A percentile compares a stretch with the other conserved stretches of the same genome.
These are phyloP conservation scores for Zaprionus gabonicus DNA, from an alignment of 1,140 invertebrate species.

Conservation along the genomic window DNA sequence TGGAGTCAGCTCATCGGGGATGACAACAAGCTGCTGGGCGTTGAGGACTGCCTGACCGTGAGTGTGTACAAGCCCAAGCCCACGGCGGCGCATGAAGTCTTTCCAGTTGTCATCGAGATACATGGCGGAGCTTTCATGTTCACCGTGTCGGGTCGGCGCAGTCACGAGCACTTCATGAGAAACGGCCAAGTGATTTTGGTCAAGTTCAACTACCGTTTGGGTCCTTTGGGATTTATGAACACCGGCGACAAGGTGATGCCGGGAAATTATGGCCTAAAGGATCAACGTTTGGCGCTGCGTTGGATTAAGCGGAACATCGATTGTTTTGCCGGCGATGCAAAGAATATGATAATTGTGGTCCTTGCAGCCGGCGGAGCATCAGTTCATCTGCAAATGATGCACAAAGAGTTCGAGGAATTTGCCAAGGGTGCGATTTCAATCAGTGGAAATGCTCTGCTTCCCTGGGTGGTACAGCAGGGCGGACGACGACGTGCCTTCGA, in stretches of 20 bases:
- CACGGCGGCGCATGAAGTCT: conserved; percentile 15
- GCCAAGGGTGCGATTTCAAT: conserved; percentile 55
- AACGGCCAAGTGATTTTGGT: conserved; percentile 87
- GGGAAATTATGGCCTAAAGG: conserved; percentile 88
- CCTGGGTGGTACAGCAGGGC: conserved; percentile 85
- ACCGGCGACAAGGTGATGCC: conserved; percentile 86
- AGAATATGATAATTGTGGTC: conserved; percentile 86
- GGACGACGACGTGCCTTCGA: conserved; percentile 85
- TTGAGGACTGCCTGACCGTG: conserved; percentile 78
- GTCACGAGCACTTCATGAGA: conserved; percentile 86
- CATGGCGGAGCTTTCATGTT: conserved; percentile 85
- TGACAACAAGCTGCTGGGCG: conserved; percentile 49
- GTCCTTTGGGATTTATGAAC: conserved; percentile 87
- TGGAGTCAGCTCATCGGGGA: conserved; percentile 46
- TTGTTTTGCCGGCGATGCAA: conserved; percentile 86
- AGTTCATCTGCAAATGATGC: conserved; percentile 88
- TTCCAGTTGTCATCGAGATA: conserved; percentile 85
- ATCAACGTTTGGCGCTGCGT: conserved; percentile 87
- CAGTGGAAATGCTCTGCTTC: conserved; percentile 55
- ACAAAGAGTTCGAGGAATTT: conserved; percentile 62
- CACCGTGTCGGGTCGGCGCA: conserved; percentile 84
- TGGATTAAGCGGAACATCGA: conserved; percentile 87
- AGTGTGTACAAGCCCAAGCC: conserved; percentile 77
- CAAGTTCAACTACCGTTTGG: conserved; percentile 87
- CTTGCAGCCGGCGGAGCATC: conserved; percentile 87